A percentile compares a stretch with the other conserved stretches of the same genome.
These are phyloP conservation scores for Goniozus legneri DNA, from an alignment of 1,140 invertebrate genomes.

Conservation along the genomic window DNA sequence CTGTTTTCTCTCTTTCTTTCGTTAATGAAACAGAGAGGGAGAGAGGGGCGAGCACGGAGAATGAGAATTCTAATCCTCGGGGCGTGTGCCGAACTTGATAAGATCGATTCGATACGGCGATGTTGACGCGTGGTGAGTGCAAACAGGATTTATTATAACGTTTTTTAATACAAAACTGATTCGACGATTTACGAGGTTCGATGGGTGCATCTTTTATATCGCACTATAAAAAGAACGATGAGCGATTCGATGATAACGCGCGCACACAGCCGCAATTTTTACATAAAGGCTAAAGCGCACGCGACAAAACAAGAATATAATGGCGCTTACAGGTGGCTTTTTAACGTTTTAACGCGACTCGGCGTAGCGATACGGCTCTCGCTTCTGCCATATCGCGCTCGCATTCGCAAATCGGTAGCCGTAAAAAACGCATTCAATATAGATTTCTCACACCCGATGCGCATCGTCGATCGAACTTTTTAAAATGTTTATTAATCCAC, in stretches of 20 bases:
- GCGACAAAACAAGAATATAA: background rate
- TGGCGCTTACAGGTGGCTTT: conserved; percentile 6
- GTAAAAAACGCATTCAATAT: too few relatives aligned
- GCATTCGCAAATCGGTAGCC: too few relatives aligned
- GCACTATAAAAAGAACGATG: background rate
- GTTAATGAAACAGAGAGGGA: background rate
- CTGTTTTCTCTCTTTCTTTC: background rate
- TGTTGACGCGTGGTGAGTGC: background rate
- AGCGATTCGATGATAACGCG: too few relatives aligned
- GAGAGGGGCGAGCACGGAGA: conserved; percentile 3
- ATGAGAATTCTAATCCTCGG: background rate
- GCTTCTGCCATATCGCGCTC: too few relatives aligned
- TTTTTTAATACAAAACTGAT: background rate
- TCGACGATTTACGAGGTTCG: background rate
- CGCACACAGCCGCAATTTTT: too few relatives aligned
- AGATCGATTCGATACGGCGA: background rate
- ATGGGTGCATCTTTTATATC: too few relatives aligned
- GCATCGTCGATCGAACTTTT: too few relatives aligned
- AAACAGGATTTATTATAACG: background rate
- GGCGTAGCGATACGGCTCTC: background rate
- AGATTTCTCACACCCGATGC: too few relatives aligned
- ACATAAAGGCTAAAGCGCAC: background rate
- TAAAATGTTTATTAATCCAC: too few relatives aligned
- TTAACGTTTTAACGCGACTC: conserved; percentile 1
- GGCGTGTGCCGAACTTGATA: background rate